Evolutionary conservation across 1,140 invertebrate species (phyloP).

Genomic region (Brachionus rubens): DNA sequence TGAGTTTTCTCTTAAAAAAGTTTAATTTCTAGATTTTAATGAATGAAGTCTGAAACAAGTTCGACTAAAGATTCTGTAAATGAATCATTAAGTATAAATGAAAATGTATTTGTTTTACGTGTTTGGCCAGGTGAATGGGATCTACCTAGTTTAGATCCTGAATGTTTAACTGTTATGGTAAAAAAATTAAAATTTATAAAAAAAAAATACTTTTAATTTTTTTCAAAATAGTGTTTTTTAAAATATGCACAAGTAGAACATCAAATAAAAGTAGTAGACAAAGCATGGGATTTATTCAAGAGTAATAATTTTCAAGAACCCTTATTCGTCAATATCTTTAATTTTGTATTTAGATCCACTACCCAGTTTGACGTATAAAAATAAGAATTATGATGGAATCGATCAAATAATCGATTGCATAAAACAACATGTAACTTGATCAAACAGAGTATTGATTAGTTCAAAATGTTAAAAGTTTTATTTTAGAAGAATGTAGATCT

Average conservation of each 20-base stretch:
- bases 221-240: constrained; percentile 27
- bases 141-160: constrained; percentile 24
- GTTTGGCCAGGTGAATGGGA: constrained; percentile 43
- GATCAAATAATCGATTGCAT: constrained; percentile 17
- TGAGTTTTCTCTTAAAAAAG: no score
- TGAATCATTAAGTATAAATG: no score
- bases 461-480: no score
- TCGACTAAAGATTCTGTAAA: not conserved
- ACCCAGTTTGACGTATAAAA: constrained; percentile 5
- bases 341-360: constrained; percentile 10
- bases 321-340: no score
- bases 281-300: constrained; percentile 21
- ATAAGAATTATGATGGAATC: not conserved
- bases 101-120: not conserved
- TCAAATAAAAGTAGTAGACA: not conserved
- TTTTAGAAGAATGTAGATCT: constrained; percentile 30
- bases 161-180: constrained; percentile 36
- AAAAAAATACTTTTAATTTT: not conserved
- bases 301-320: no score
- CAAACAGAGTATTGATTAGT: not conserved
- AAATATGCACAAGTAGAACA: constrained; percentile 23
- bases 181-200: not conserved
- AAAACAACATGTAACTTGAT: not conserved
- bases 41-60: not conserved
- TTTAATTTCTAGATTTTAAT: not conserved